These are phyloP conservation scores for Cactoblastis cactorum DNA, from an alignment of 2,888 invertebrate genomes.

Conservation along the genomic window DNA sequence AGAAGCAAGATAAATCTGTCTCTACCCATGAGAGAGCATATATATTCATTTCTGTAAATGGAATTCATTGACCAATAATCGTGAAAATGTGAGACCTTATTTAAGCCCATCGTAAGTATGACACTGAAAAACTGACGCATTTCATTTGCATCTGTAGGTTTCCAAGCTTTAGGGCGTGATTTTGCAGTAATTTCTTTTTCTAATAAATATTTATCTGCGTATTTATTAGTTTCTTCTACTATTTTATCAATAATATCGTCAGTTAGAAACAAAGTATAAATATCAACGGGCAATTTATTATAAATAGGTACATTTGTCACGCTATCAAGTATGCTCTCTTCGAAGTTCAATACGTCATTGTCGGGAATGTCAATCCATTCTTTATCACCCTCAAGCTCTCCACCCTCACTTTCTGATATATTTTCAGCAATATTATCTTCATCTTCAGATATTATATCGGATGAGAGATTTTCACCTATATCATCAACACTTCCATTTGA, in stretches of 20 bases:
- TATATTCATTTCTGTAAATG: constrained; percentile 27
- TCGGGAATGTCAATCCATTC: too few relatives aligned
- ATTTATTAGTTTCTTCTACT: constrained; percentile 22
- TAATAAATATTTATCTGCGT: constrained; percentile 7
- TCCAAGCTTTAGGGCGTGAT: constrained; percentile 12
- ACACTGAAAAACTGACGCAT: constrained; percentile 19
- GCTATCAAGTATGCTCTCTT: too few relatives aligned
- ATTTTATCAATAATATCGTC: constrained; percentile 21
- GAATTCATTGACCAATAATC: constrained; percentile 26
- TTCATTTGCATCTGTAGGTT: constrained; percentile 17
- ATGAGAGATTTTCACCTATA: too few relatives aligned
- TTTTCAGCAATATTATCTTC: too few relatives aligned
- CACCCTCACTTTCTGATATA: too few relatives aligned
- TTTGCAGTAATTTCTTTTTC: too few relatives aligned
- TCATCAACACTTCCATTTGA: too few relatives aligned
- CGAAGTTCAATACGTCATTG: too few relatives aligned
- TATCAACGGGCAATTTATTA: too few relatives aligned
- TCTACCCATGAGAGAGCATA: constrained; percentile 24
- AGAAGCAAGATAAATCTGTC: constrained; percentile 26
- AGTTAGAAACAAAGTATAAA: constrained; percentile 12
- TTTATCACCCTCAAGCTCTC: too few relatives aligned
- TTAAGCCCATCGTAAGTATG: constrained; percentile 20
- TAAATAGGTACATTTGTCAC: too few relatives aligned
- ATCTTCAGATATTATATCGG: too few relatives aligned
- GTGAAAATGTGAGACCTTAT: constrained; percentile 20